These are phyloP conservation scores for Chauna torquata DNA, from an alignment of 2,113 vertebrate species.

Conservation along the genomic window DNA sequence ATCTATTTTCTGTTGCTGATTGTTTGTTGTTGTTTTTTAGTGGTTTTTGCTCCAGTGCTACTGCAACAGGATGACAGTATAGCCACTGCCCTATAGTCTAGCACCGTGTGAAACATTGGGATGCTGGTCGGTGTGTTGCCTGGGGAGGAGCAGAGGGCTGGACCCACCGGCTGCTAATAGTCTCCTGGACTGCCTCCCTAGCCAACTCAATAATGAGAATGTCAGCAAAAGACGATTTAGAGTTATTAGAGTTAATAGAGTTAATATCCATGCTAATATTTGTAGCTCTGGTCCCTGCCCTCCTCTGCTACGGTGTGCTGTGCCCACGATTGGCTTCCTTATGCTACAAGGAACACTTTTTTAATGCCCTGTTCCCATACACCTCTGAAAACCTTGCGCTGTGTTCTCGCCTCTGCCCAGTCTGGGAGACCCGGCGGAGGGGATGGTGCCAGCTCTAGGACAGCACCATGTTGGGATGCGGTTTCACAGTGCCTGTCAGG, in stretches of 20 bases:
- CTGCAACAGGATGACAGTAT: not conserved
- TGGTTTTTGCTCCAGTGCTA: accelerated
- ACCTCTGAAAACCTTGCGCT: not conserved
- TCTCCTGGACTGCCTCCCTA: not conserved
- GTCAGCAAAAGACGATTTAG: too few species aligned
- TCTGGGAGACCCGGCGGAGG: not conserved
- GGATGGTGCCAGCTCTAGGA: not conserved
- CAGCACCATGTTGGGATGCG: too few species aligned
- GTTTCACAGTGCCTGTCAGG: too few species aligned
- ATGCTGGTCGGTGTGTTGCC: not conserved
- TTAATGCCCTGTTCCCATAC: not conserved
- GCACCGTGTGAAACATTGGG: not conserved
- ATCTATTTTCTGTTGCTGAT: not conserved
- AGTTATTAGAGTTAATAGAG: too few species aligned
- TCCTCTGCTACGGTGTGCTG: not conserved
- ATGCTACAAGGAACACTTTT: not conserved
- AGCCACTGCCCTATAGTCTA: not conserved
- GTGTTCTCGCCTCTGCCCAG: not conserved
- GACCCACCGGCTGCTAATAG: not conserved
- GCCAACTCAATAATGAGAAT: not conserved
- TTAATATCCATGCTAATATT: not conserved
- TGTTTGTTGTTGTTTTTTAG: not conserved
- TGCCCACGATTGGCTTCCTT: not conserved
- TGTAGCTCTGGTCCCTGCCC: not conserved
- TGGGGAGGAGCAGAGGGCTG: not conserved